Evolutionary conservation across 2,888 invertebrate species (phyloP).

Genomic region (Prosopocoilus inquinatus): DNA sequence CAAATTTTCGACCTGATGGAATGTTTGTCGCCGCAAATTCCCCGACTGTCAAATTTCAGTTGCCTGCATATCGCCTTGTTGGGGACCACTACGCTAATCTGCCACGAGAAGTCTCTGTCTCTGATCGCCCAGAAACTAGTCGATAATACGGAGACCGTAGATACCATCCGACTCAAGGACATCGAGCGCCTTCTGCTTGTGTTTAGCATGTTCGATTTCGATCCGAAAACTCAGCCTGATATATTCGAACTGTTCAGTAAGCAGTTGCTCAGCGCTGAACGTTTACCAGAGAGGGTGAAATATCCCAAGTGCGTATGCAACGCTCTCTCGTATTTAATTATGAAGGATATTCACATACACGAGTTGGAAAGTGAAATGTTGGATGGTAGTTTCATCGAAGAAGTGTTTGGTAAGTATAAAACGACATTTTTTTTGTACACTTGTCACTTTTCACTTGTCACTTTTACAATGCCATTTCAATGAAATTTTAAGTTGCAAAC

Average conservation of each 20-base stretch:
- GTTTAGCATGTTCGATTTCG: slow-evolving; percentile 62
- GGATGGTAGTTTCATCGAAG: slow-evolving; percentile 57
- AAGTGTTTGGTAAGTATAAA: slow-evolving; percentile 55
- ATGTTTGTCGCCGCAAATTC: slow-evolving; percentile 55
- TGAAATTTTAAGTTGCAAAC: too few species aligned
- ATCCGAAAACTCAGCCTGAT: slow-evolving; percentile 53
- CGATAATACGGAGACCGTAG: slow-evolving; percentile 46
- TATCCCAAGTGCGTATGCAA: slow-evolving; percentile 62
- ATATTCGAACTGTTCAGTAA: slow-evolving; percentile 50
- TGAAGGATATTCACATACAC: slow-evolving; percentile 57
- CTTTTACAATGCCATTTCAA: too few species aligned
- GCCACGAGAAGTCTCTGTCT: slow-evolving; percentile 51
- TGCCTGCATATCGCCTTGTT: slow-evolving; percentile 66
- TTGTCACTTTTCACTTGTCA: too few species aligned
- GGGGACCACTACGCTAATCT: slow-evolving; percentile 56
- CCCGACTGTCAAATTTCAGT: slow-evolving; percentile 59
- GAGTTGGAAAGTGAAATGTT: slow-evolving; percentile 61
- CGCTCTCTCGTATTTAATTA: slow-evolving; percentile 61
- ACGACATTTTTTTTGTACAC: too few species aligned
- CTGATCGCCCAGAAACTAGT: slow-evolving; percentile 56
- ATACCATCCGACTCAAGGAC: slow-evolving; percentile 61
- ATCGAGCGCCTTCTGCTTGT: slow-evolving; percentile 67
- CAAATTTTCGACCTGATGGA: slow-evolving; percentile 56
- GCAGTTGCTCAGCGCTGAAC: slow-evolving; percentile 53
- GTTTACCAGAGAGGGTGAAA: slow-evolving; percentile 57